These are phyloP conservation scores for Delphinapterus leucas DNA, from an alignment of 2,113 vertebrate genomes.

Conservation along the genomic window DNA sequence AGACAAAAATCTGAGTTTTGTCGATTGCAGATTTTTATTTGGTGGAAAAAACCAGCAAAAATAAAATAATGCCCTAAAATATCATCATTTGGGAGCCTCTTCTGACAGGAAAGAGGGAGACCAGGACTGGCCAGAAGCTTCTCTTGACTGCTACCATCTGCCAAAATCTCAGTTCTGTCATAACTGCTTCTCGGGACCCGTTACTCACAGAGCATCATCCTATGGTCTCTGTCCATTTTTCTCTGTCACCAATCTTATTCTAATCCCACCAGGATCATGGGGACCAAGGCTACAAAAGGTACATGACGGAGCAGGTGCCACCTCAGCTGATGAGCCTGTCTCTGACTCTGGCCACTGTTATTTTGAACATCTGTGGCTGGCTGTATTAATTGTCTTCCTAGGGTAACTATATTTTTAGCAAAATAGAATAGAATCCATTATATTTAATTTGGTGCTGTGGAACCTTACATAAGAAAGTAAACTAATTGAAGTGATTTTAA, in stretches of 20 bases:
- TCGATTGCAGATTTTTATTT: constrained; percentile 3
- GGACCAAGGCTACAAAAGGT: not conserved
- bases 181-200: not conserved
- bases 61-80: not conserved
- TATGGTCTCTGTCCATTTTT: not conserved
- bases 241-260: not conserved
- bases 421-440: constrained; percentile 11
- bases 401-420: constrained; percentile 4
- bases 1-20: not conserved
- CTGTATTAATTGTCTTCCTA: constrained; percentile 23
- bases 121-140: not conserved
- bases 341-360: not conserved
- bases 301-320: rapidly evolving
- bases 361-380: not conserved
- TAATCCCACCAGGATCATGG: not conserved
- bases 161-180: not conserved
- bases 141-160: not conserved
- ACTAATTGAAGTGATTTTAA: constrained; percentile 41
- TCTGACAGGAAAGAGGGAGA: not conserved
- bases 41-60: not conserved
- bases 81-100: constrained; percentile 7
- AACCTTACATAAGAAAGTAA: not conserved
- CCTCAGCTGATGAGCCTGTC: not conserved
- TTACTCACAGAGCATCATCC: not conserved
- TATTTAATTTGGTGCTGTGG: constrained; percentile 20